These are phyloP conservation scores for Seira musarum DNA, from an alignment of 2,888 invertebrate genomes.

Conservation along the genomic window DNA sequence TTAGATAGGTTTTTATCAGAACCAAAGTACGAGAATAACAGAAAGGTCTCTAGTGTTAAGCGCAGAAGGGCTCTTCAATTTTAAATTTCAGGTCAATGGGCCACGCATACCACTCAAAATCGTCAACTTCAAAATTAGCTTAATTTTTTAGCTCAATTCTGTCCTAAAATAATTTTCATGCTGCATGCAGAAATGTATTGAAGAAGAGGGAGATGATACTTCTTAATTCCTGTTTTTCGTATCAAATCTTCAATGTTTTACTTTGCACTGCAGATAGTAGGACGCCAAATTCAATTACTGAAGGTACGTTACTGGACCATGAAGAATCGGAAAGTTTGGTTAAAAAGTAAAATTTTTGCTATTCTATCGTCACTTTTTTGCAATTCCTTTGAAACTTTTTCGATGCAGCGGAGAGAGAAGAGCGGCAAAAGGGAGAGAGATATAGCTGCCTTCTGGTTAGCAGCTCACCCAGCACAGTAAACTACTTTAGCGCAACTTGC, in stretches of 20 bases:
- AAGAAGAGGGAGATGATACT: not conserved
- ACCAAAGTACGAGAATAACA: not conserved
- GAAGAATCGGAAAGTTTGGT: not conserved
- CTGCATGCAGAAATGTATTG: not conserved
- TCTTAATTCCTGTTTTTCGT: too few relatives aligned
- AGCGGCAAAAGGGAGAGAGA: too few relatives aligned
- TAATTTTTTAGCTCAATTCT: too few relatives aligned
- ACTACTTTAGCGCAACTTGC: too few relatives aligned
- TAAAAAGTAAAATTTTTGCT: not conserved
- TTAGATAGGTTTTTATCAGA: too few relatives aligned
- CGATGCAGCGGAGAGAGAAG: not conserved
- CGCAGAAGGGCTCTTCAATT: not conserved
- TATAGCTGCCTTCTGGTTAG: too few relatives aligned
- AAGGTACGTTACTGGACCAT: constrained; percentile 13
- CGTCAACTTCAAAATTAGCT: not conserved
- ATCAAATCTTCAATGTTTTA: too few relatives aligned
- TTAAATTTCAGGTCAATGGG: constrained; percentile 8
- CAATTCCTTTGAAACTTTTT: not conserved
- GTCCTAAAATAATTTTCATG: not conserved
- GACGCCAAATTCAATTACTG: not conserved
- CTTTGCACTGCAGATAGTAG: too few relatives aligned
- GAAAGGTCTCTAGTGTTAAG: not conserved
- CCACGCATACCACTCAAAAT: not conserved
- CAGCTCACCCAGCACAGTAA: too few relatives aligned
- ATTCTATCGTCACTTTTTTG: not conserved